These are phyloP conservation scores for Elachura formosa DNA, from an alignment of 2,113 vertebrate species.

Conservation along the genomic window DNA sequence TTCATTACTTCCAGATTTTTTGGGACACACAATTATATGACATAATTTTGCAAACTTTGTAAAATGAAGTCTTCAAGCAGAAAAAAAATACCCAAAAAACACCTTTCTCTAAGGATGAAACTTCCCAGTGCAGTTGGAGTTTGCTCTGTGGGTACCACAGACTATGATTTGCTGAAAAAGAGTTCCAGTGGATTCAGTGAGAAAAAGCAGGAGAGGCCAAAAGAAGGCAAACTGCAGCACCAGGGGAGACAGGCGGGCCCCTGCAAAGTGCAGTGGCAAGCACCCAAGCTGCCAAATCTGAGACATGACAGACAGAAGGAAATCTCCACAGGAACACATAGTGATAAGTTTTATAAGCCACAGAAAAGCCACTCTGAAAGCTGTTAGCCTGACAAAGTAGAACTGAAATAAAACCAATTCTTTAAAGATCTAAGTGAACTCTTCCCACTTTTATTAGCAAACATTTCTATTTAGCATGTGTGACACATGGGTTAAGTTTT, in stretches of 20 bases:
- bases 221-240: neutral
- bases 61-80: neutral
- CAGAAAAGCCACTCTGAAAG: neutral
- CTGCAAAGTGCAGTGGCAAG: neutral
- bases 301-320: neutral
- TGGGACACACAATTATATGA: neutral
- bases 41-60: neutral
- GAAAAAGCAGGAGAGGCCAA: neutral
- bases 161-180: neutral
- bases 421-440: neutral
- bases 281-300: neutral
- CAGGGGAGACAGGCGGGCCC: neutral
- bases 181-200: neutral
- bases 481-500: neutral
- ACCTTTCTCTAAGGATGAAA: neutral
- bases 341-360: neutral
- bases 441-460: neutral
- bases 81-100: neutral
- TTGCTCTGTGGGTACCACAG: neutral
- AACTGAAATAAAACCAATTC: neutral
- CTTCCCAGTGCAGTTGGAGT: neutral
- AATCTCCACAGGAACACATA: neutral
- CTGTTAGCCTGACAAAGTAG: neutral
- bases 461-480: neutral
- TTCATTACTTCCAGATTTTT: neutral